A percentile compares a stretch with the other conserved stretches of the same genome.
Conservation (phyloP, 2,888 invertebrate genomes). For the Corythucha ciliata region DNA sequence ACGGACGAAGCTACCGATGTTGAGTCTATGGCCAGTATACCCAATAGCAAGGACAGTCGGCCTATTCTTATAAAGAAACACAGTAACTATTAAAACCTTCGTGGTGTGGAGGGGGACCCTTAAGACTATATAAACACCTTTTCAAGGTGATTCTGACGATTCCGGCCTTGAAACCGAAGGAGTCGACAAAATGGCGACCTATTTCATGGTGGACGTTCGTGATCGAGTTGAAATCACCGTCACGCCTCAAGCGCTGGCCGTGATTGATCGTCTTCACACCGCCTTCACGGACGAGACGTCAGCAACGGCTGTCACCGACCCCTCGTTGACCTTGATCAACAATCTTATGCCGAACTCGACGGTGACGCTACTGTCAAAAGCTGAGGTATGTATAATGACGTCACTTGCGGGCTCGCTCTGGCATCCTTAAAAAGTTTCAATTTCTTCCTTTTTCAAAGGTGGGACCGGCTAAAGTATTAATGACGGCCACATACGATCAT, state of each 20-base stretch:
- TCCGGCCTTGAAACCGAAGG: slow-evolving; percentile 46
- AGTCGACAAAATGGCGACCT: slow-evolving; percentile 49
- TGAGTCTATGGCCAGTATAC: slow-evolving; percentile 39
- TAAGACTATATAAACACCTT: background rate
- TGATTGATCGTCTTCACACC: slow-evolving; percentile 45
- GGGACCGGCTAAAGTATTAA: slow-evolving; percentile 43
- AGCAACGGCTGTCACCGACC: slow-evolving; percentile 41
- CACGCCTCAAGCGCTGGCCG: slow-evolving; percentile 55
- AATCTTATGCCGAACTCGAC: slow-evolving; percentile 47
- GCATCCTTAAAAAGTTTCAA: background rate
- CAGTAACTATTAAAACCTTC: slow-evolving; percentile 23
- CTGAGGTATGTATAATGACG: slow-evolving; percentile 36
- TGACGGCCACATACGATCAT: slow-evolving; percentile 51
- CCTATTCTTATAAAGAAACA: slow-evolving; percentile 38
- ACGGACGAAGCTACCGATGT: slow-evolving; percentile 40
- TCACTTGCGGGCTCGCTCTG: background rate
- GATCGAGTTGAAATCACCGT: slow-evolving; percentile 58
- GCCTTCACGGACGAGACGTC: slow-evolving; percentile 39
- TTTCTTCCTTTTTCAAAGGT: slow-evolving; percentile 33
- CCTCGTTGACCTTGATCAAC: slow-evolving; percentile 49
- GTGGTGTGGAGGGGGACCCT: background rate
- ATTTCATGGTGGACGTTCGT: slow-evolving; percentile 57
- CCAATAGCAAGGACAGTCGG: slow-evolving; percentile 34
- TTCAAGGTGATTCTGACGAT: slow-evolving; percentile 45
- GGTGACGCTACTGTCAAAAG: slow-evolving; percentile 37